These are phyloP conservation scores for Felis chaus DNA, from an alignment of 2,113 vertebrate genomes.

Conservation along the genomic window DNA sequence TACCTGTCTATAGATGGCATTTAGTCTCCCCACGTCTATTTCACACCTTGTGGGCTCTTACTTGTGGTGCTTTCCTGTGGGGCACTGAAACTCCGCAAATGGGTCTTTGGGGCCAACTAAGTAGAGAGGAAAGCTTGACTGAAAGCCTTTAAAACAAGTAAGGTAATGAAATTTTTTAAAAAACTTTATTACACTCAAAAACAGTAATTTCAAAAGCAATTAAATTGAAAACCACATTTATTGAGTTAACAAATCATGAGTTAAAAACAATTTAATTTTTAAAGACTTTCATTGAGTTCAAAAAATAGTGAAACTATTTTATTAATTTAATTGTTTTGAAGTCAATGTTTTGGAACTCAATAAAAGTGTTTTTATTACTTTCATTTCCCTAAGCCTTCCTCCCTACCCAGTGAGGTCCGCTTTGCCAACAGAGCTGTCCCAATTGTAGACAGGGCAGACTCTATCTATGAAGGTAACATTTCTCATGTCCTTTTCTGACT, in stretches of 20 bases:
- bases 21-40: neutral
- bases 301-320: conserved; percentile 56
- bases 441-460: neutral
- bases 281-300: conserved; percentile 65
- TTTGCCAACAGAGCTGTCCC: neutral
- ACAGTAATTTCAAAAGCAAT: conserved; percentile 63
- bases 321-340: conserved; percentile 75
- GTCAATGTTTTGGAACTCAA: conserved; percentile 69
- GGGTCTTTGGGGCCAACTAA: neutral
- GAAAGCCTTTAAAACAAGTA: conserved; percentile 49
- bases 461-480: neutral
- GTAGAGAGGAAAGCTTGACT: conserved; percentile 21
- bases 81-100: neutral
- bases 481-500: neutral
- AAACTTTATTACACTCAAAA: conserved; percentile 58
- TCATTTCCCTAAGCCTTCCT: conserved; percentile 53
- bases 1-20: neutral
- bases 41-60: neutral
- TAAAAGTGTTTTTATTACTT: conserved; percentile 68
- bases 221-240: conserved; percentile 68
- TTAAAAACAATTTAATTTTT: conserved; percentile 74
- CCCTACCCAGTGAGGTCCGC: neutral
- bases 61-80: neutral
- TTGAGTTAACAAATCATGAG: conserved; percentile 69
- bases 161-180: conserved; percentile 31